A percentile compares a stretch with the other conserved stretches of the same genome.
These are phyloP conservation scores for Hydriomena furcata DNA, from an alignment of 2,888 invertebrate species.

Conservation along the genomic window DNA sequence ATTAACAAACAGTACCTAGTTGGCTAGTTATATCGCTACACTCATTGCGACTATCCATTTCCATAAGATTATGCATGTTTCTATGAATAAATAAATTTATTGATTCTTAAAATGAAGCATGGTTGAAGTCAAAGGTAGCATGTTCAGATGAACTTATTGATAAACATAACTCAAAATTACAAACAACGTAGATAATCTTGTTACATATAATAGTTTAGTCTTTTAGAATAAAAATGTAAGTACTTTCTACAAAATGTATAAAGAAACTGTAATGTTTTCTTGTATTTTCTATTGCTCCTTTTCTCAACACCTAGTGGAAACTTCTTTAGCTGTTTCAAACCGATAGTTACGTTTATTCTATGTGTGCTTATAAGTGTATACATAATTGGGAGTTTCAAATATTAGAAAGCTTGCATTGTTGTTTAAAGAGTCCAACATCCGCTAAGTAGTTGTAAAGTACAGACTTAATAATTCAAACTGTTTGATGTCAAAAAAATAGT, in stretches of 20 bases:
- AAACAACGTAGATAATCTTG: conserved; percentile 13
- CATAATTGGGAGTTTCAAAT: conserved; percentile 45
- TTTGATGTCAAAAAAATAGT: background rate
- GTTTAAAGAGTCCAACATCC: too few relatives aligned
- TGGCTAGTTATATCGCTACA: conserved; percentile 27
- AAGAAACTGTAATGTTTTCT: conserved; percentile 9
- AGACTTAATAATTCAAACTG: too few relatives aligned
- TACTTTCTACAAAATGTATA: conserved; percentile 9
- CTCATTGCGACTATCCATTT: conserved; percentile 36
- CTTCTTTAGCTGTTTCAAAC: conserved; percentile 20
- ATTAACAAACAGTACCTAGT: too few relatives aligned
- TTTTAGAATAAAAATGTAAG: conserved; percentile 19
- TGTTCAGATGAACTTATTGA: conserved; percentile 44
- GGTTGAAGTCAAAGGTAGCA: conserved; percentile 43
- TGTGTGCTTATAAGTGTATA: conserved; percentile 48
- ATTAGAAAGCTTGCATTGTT: background rate
- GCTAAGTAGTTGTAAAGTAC: too few relatives aligned
- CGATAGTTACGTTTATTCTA: conserved; percentile 23
- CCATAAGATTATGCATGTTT: conserved; percentile 45
- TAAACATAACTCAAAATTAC: conserved; percentile 20
- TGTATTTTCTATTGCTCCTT: conserved; percentile 19
- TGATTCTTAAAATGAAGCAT: conserved; percentile 34
- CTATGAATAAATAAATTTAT: conserved; percentile 35
- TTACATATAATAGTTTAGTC: conserved; percentile 11
- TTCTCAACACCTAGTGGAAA: conserved; percentile 17